A percentile compares a stretch with the other conserved stretches of the same genome.
Conservation (phyloP, 1,140 invertebrate species). For the Bombus turneri region DNA sequence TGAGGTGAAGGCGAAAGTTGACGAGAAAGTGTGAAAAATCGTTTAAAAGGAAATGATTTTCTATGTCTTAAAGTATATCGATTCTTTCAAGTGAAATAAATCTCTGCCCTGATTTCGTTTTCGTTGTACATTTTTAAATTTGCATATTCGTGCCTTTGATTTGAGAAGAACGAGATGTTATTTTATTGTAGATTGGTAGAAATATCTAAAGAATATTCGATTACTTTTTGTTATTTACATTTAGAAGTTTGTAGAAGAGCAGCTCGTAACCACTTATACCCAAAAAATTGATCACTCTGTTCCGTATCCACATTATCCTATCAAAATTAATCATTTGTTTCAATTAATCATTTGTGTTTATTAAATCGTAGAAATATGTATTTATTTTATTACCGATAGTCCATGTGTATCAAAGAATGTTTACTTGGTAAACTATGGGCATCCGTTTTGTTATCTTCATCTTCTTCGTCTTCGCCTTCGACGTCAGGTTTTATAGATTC, state of each 20-base stretch:
- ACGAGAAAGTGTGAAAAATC: too few species aligned
- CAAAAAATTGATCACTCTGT: conserved; percentile 75
- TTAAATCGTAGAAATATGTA: neutral
- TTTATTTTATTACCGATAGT: conserved; percentile 49
- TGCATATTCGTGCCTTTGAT: too few species aligned
- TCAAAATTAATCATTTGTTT: conserved; percentile 20
- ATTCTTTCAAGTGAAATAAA: too few species aligned
- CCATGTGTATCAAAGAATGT: conserved; percentile 5
- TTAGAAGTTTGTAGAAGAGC: conserved; percentile 76
- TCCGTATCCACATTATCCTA: conserved; percentile 77
- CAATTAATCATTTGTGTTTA: neutral
- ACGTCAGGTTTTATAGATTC: conserved; percentile 24
- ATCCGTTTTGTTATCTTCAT: neutral
- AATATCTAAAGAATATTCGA: neutral
- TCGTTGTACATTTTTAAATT: too few species aligned
- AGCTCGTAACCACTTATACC: conserved; percentile 64
- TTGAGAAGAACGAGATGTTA: neutral
- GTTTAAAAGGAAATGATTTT: neutral
- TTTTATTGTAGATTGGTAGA: neutral
- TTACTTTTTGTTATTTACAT: conserved; percentile 66
- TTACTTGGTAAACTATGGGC: neutral
- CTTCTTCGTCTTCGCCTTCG: conserved; percentile 10
- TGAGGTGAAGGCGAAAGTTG: fast-evolving
- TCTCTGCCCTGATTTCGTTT: too few species aligned
- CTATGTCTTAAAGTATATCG: too few species aligned